Evolutionary conservation across 2,797 vertebrate species (phyloP).

Genomic region (Triplophysa yarkandensis): DNA sequence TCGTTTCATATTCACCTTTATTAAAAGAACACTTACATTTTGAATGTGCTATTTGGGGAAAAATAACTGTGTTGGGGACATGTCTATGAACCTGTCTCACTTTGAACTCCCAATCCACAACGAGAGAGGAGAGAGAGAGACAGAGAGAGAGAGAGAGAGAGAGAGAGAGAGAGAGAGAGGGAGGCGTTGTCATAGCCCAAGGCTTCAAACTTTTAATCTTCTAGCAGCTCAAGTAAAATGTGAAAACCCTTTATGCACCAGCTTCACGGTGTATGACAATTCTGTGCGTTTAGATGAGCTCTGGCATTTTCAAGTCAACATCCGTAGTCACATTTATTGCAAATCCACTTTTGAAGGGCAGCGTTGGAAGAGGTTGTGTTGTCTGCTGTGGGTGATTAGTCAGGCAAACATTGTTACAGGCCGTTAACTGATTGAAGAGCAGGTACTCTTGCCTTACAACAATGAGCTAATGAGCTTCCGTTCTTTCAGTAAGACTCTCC

Average conservation of each 20-base stretch:
- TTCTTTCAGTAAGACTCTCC: slow-evolving; percentile 45
- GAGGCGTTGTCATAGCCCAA: slow-evolving; percentile 34
- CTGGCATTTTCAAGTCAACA: slow-evolving; percentile 17
- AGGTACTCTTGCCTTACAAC: slow-evolving; percentile 36
- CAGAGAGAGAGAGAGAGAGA: slow-evolving; percentile 31
- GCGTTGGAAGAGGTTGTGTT: not conserved
- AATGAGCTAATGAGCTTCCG: slow-evolving; percentile 50
- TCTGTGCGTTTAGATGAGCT: slow-evolving; percentile 14
- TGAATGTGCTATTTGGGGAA: slow-evolving; percentile 44
- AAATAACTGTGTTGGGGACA: slow-evolving; percentile 7
- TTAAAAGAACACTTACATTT: slow-evolving; percentile 30
- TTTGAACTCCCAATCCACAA: slow-evolving; percentile 61
- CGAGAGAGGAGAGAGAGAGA: slow-evolving; percentile 36
- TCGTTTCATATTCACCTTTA: slow-evolving; percentile 11
- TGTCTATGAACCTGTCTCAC: slow-evolving; percentile 67
- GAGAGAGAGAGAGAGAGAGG: slow-evolving; percentile 13
- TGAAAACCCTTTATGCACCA: slow-evolving; percentile 49
- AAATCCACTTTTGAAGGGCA: not conserved
- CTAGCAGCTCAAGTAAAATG: slow-evolving; percentile 48
- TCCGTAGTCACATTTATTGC: slow-evolving; percentile 16
- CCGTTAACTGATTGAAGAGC: slow-evolving; percentile 49
- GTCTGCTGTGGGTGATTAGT: slow-evolving; percentile 6
- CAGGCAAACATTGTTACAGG: not conserved
- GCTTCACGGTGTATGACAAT: slow-evolving; percentile 26
- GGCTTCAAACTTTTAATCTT: slow-evolving; percentile 57